Conservation (phyloP, 2,113 vertebrate species). For the Gavialis gangeticus region DNA sequence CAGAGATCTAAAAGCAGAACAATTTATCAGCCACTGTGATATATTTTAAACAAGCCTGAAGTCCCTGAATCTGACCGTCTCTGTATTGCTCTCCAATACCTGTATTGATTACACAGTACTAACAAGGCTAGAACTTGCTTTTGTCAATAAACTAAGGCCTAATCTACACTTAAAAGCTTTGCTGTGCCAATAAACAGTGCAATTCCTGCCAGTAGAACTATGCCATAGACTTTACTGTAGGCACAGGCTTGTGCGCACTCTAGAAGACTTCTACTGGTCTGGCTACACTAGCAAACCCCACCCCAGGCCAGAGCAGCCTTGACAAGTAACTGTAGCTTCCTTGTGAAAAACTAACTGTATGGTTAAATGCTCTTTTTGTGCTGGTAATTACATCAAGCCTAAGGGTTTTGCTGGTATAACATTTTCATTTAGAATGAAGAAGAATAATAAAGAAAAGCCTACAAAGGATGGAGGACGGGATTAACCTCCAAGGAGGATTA, state of each 20-base stretch:
- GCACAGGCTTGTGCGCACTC: background rate
- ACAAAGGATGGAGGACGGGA: too few relatives aligned
- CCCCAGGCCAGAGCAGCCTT: background rate
- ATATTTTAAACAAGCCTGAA: background rate
- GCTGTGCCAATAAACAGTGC: background rate
- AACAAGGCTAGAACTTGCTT: background rate
- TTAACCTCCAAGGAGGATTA: too few relatives aligned
- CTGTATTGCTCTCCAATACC: background rate
- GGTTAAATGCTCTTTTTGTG: too few relatives aligned
- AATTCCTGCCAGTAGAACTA: background rate
- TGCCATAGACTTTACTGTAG: background rate
- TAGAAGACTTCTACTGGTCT: background rate
- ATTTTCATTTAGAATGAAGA: too few relatives aligned
- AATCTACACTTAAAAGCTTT: background rate
- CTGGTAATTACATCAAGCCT: too few relatives aligned
- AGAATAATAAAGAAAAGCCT: too few relatives aligned
- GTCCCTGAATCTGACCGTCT: background rate
- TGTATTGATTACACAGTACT: background rate
- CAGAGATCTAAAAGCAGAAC: background rate
- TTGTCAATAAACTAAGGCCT: background rate
- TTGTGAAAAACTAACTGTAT: too few relatives aligned
- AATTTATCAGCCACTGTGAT: background rate
- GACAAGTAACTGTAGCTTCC: too few relatives aligned
- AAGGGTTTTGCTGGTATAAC: too few relatives aligned
- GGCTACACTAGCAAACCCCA: background rate